These are phyloP conservation scores for Sinodicranocentrus sp. DNA, from an alignment of 2,888 invertebrate genomes.

Conservation along the genomic window DNA sequence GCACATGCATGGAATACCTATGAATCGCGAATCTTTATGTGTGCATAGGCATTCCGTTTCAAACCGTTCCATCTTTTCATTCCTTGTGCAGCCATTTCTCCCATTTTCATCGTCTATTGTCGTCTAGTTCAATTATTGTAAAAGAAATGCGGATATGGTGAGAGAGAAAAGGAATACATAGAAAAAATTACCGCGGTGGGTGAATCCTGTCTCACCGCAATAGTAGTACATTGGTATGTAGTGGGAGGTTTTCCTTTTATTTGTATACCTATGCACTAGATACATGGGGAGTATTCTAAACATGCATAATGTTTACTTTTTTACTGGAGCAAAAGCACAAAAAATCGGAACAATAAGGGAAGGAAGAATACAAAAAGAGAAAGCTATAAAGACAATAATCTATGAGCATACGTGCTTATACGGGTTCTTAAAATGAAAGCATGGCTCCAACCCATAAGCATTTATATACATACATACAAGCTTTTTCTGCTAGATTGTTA, in stretches of 20 bases:
- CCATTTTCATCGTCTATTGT: slow-evolving; percentile 42
- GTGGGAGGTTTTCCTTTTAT: not conserved
- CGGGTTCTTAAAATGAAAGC: not conserved
- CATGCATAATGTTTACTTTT: slow-evolving; percentile 26
- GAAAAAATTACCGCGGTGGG: not conserved
- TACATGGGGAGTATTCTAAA: not conserved
- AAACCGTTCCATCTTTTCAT: not conserved
- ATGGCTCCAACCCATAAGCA: not conserved
- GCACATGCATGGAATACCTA: slow-evolving; percentile 17
- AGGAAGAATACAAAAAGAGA: slow-evolving; percentile 36
- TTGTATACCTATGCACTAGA: not conserved
- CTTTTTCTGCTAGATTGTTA: not conserved
- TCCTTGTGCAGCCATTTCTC: slow-evolving; percentile 11
- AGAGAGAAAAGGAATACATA: not conserved
- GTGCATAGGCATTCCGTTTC: not conserved
- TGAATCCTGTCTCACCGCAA: slow-evolving; percentile 27
- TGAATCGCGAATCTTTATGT: not conserved
- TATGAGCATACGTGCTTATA: not conserved
- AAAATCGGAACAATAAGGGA: slow-evolving; percentile 39
- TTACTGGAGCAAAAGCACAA: slow-evolving; percentile 17
- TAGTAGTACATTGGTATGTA: not conserved
- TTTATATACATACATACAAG: not conserved
- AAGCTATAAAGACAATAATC: slow-evolving; percentile 28
- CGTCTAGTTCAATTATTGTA: slow-evolving; percentile 35
- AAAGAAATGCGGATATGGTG: slow-evolving; percentile 29